phyloP scores from a whole-genome alignment of 2,113 vertebrate species.

The Apeltes quadracus region DNA sequence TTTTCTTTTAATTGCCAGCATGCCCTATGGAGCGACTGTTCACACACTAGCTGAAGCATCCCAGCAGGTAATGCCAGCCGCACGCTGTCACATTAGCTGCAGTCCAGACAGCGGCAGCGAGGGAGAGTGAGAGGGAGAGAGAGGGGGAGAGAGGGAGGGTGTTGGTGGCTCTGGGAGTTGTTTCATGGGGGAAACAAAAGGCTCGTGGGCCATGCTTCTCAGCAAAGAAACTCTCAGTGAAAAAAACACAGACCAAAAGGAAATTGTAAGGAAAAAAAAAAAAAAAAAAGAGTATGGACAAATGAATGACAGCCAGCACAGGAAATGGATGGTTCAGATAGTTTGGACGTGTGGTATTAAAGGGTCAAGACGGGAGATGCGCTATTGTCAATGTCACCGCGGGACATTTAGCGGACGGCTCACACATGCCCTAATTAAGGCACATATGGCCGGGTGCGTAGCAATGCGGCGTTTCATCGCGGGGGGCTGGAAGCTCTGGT shows the following conservation, averaged over 20 bases:
- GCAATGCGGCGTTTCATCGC: conserved; percentile 55
- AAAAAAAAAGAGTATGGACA: conserved; percentile 12
- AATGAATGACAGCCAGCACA: conserved; percentile 30
- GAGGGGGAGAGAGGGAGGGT: conserved; percentile 16
- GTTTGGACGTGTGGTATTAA: conserved; percentile 21
- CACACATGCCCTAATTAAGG: conserved; percentile 69
- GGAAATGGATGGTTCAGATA: conserved; percentile 30
- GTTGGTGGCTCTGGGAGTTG: conserved; percentile 47
- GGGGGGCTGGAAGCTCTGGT: conserved; percentile 57
- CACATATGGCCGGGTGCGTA: conserved; percentile 60
- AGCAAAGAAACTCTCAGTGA: conserved; percentile 58
- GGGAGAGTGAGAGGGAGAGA: no score
- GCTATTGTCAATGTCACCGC: conserved; percentile 37
- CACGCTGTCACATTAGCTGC: conserved; percentile 70
- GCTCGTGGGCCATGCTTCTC: conserved; percentile 51
- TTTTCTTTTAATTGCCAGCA: conserved; percentile 79
- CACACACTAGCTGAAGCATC: conserved; percentile 67
- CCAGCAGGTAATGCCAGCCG: conserved; percentile 64
- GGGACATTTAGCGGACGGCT: conserved; percentile 56
- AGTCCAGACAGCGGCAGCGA: conserved; percentile 45
- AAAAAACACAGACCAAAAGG: conserved; percentile 14
- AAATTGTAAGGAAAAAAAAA: conserved; percentile 23
- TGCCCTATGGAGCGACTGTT: conserved; percentile 70
- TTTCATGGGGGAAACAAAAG: conserved; percentile 69
- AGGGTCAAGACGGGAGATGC: conserved; percentile 49